Evolutionary conservation across 2,797 vertebrate species (phyloP).

Genomic region (Lagorchestes hirsutus): DNA sequence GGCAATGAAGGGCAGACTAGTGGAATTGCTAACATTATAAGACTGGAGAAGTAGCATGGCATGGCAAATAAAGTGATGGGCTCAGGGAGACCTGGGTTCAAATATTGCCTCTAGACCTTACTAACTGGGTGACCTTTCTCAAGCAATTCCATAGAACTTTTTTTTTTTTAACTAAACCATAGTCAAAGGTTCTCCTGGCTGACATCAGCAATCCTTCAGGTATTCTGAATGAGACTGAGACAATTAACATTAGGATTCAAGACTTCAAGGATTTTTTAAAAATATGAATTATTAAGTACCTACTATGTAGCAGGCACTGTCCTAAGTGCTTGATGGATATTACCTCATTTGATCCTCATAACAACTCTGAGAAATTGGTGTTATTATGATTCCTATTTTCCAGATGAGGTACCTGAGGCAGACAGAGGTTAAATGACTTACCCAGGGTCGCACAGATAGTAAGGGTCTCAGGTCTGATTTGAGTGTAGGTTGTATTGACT

Average conservation of each 20-base stretch:
- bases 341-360: neutral
- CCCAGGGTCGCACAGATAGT: neutral
- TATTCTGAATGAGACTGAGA: neutral
- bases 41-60: conserved; percentile 15
- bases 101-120: neutral
- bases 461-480: neutral
- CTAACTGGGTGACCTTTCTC: neutral
- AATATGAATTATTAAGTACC: neutral
- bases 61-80: conserved; percentile 21
- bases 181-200: neutral
- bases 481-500: neutral
- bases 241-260: neutral
- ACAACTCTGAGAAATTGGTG: neutral
- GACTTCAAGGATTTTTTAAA: neutral
- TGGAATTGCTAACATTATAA: neutral
- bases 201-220: neutral
- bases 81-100: neutral
- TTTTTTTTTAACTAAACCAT: neutral
- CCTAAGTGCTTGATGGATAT: neutral
- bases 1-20: neutral
- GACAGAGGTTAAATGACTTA: neutral
- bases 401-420: neutral
- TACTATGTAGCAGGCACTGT: neutral
- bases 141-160: neutral
- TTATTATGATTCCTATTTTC: neutral